A percentile compares a stretch with the other conserved stretches of the same genome.
Conservation (phyloP, 2,888 invertebrate species). For the Harpalus rubripes region DNA sequence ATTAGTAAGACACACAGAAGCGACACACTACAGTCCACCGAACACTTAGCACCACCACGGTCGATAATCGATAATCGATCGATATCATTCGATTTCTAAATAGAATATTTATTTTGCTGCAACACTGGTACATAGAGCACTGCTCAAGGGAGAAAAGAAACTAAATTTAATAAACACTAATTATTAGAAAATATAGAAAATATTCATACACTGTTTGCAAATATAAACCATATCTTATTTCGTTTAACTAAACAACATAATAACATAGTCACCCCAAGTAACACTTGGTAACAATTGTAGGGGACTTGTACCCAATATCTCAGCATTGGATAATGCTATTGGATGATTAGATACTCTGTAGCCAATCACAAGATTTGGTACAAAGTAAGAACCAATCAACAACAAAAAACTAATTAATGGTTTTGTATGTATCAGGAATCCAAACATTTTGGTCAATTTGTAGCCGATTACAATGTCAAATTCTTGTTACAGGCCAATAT, state of each 20-base stretch:
- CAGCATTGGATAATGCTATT: not conserved
- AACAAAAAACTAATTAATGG: too few relatives aligned
- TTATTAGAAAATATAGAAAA: slow-evolving; percentile 62
- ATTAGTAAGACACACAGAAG: slow-evolving; percentile 67
- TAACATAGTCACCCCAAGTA: slow-evolving; percentile 33
- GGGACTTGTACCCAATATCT: not conserved
- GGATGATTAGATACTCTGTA: not conserved
- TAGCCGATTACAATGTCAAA: too few relatives aligned
- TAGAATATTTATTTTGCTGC: slow-evolving; percentile 66
- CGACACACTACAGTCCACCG: slow-evolving; percentile 65
- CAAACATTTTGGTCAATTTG: too few relatives aligned
- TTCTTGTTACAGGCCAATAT: too few relatives aligned
- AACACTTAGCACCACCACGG: slow-evolving; percentile 65
- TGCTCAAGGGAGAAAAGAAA: slow-evolving; percentile 55
- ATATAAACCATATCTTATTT: slow-evolving; percentile 59
- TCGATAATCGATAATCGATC: slow-evolving; percentile 14
- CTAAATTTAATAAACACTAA: slow-evolving; percentile 60
- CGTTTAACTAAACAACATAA: slow-evolving; percentile 55
- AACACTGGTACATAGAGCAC: slow-evolving; percentile 65
- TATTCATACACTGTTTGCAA: slow-evolving; percentile 59
- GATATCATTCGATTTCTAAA: slow-evolving; percentile 49
- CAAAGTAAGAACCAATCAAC: too few relatives aligned
- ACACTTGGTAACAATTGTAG: not conserved
- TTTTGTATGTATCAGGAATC: too few relatives aligned
- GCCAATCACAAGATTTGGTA: not conserved